Evolutionary conservation across 2,113 vertebrate genomes (phyloP).

Genomic region (Nycticorax nycticorax): DNA sequence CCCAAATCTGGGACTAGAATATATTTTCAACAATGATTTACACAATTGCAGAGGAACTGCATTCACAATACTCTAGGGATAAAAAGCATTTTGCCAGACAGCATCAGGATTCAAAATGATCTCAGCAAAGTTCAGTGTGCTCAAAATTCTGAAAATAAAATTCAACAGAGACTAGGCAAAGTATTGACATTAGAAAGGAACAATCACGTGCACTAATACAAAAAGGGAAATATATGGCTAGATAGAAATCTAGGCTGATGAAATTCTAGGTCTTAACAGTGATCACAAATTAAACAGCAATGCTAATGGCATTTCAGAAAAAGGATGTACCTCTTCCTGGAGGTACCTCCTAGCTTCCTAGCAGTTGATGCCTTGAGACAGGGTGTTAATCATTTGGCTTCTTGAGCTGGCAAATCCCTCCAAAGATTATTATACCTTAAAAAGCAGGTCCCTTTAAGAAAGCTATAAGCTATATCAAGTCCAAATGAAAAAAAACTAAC

Average conservation of each 20-base stretch:
- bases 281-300: background rate
- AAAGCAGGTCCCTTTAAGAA: background rate
- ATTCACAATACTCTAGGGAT: background rate
- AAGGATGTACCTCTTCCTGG: background rate
- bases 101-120: background rate
- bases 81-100: background rate
- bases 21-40: background rate
- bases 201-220: background rate
- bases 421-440: background rate
- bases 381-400: background rate
- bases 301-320: background rate
- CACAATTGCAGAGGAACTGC: background rate
- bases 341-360: background rate
- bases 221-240: background rate
- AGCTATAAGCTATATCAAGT: background rate
- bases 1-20: background rate
- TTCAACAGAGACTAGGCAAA: background rate
- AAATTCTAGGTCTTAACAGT: background rate
- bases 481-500: background rate
- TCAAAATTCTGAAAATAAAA: background rate
- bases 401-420: background rate
- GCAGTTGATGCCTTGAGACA: background rate
- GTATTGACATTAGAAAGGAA: background rate
- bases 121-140: background rate
- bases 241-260: background rate